phyloP scores from a whole-genome alignment of 2,797 vertebrate genomes.

The Spinus olivaceus region DNA sequence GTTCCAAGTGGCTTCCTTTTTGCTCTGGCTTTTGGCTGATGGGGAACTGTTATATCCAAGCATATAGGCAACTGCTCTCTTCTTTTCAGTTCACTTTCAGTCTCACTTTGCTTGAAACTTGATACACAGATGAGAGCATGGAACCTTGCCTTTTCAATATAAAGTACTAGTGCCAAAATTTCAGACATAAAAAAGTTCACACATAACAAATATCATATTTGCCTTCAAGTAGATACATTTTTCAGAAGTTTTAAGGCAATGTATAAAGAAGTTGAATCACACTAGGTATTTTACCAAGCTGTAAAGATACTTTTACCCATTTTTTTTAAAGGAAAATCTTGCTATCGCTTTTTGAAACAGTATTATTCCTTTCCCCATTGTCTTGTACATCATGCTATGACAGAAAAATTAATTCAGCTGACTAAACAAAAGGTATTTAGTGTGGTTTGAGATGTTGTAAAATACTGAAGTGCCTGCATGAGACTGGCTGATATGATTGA shows the following conservation, averaged over 20 bases:
- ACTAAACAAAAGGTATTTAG: not conserved
- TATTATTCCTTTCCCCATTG: not conserved
- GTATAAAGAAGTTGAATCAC: not conserved
- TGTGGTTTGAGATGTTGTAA: not conserved
- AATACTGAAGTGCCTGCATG: not conserved
- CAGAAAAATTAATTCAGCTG: not conserved
- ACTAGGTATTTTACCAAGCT: not conserved
- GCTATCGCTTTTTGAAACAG: not conserved
- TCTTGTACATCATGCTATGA: not conserved
- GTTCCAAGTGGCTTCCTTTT: not conserved
- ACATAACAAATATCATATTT: not conserved
- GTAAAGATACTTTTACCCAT: not conserved
- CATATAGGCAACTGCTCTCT: not conserved
- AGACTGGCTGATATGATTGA: not conserved
- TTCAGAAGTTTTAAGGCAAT: not conserved
- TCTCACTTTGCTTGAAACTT: not conserved
- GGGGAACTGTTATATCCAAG: not conserved
- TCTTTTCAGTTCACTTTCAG: not conserved
- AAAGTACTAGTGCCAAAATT: not conserved
- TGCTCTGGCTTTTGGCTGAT: not conserved
- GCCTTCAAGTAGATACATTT: not conserved
- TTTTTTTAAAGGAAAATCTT: not conserved
- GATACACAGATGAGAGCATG: not conserved
- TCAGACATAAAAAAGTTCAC: not conserved
- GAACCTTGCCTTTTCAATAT: not conserved